Evolutionary conservation across 2,888 invertebrate species (phyloP).

Genomic region (Rhyacophila evoluta): DNA sequence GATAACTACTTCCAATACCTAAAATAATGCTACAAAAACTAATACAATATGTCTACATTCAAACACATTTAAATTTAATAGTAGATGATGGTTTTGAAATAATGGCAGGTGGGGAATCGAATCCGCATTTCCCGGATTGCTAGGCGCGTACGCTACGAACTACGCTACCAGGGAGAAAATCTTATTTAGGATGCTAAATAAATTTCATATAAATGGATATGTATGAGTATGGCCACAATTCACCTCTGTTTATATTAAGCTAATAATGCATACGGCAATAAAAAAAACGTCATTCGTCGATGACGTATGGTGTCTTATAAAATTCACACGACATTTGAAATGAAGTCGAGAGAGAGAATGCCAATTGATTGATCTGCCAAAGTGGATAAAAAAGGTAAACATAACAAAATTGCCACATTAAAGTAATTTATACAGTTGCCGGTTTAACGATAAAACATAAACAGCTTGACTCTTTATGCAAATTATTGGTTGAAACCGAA

Average conservation of each 20-base stretch:
- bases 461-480: constrained; percentile 19
- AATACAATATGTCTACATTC: too few species aligned
- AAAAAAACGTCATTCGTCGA: not conserved
- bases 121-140: too few species aligned
- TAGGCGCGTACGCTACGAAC: too few species aligned
- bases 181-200: too few species aligned
- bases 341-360: constrained; percentile 19
- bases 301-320: not conserved
- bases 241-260: not conserved
- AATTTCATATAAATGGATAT: too few species aligned
- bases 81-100: too few species aligned
- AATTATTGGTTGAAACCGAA: constrained; percentile 7
- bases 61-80: too few species aligned
- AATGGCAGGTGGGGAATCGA: too few species aligned
- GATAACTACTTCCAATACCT: too few species aligned
- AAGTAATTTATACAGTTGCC: constrained; percentile 26
- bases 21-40: too few species aligned
- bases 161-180: too few species aligned
- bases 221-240: too few species aligned
- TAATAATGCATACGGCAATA: not conserved
- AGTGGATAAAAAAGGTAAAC: constrained; percentile 23
- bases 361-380: constrained; percentile 26
- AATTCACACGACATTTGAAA: constrained; percentile 13
- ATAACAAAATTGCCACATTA: constrained; percentile 19
- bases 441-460: not conserved